Conservation (phyloP, 1,140 invertebrate species). For the Globodera rostochiensis region DNA sequence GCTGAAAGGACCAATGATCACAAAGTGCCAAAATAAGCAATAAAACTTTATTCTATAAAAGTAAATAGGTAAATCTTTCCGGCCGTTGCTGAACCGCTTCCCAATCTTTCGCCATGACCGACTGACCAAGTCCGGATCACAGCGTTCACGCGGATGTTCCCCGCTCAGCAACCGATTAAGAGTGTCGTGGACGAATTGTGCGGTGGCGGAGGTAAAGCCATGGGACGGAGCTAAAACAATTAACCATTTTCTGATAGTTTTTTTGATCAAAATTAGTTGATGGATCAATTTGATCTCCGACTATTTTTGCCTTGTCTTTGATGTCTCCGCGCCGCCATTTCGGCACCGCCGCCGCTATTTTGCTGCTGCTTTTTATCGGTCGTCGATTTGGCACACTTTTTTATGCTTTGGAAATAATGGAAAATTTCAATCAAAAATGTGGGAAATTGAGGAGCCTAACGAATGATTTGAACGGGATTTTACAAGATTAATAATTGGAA, state of each 20-base stretch:
- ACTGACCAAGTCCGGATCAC: conserved; percentile 23
- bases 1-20: not conserved
- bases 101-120: not conserved
- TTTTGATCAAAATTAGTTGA: conserved; percentile 3
- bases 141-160: not conserved
- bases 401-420: not conserved
- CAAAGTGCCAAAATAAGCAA: no score
- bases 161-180: not conserved
- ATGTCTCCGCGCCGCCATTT: not conserved
- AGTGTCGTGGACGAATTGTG: not conserved
- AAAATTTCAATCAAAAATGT: no score
- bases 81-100: not conserved
- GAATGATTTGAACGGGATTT: no score
- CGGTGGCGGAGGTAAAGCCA: conserved; percentile 11
- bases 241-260: not conserved
- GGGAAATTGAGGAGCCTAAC: no score
- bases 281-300: no score
- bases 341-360: not conserved
- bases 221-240: not conserved
- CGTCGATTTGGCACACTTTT: not conserved
- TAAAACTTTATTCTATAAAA: no score
- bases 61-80: no score
- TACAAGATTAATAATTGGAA: no score
- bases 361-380: not conserved
- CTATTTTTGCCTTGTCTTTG: not conserved